These are phyloP conservation scores for Callinectes sapidus DNA, from an alignment of 2,888 invertebrate species.

Conservation along the genomic window DNA sequence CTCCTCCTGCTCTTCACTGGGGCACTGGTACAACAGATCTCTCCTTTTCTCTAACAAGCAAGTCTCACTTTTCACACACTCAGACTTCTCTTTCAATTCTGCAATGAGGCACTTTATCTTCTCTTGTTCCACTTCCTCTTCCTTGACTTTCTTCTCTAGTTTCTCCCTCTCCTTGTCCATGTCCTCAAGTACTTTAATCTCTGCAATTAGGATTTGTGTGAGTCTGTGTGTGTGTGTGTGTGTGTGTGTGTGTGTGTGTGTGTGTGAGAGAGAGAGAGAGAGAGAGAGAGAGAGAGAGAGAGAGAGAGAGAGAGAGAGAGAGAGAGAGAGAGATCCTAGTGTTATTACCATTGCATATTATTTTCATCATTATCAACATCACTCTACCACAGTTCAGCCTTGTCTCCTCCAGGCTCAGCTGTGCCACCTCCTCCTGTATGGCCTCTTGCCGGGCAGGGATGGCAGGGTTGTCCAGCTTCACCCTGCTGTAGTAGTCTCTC, in stretches of 20 bases:
- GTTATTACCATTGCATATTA: background rate
- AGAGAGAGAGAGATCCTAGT: too few relatives aligned
- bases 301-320: too few relatives aligned
- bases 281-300: too few relatives aligned
- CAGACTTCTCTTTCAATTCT: constrained; percentile 17
- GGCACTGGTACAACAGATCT: background rate
- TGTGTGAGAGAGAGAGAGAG: too few relatives aligned
- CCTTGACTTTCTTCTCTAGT: background rate
- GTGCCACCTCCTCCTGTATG: constrained; percentile 19
- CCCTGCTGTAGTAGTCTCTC: background rate
- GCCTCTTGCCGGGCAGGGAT: constrained; percentile 39
- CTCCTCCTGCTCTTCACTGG: background rate
- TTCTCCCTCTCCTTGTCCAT: background rate
- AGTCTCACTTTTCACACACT: constrained; percentile 19
- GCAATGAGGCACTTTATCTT: background rate
- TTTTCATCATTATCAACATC: background rate
- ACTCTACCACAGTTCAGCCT: constrained; percentile 50
- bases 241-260: too few relatives aligned
- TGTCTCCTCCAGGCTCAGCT: constrained; percentile 52
- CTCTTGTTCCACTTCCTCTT: background rate
- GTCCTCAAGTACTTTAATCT: constrained; percentile 51
- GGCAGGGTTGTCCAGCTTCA: constrained; percentile 52
- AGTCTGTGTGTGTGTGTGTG: too few relatives aligned
- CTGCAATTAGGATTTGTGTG: background rate
- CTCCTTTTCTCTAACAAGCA: background rate